These are phyloP conservation scores for Calyptommatus sinebrachiatus DNA, from an alignment of 2,113 vertebrate species.

Conservation along the genomic window DNA sequence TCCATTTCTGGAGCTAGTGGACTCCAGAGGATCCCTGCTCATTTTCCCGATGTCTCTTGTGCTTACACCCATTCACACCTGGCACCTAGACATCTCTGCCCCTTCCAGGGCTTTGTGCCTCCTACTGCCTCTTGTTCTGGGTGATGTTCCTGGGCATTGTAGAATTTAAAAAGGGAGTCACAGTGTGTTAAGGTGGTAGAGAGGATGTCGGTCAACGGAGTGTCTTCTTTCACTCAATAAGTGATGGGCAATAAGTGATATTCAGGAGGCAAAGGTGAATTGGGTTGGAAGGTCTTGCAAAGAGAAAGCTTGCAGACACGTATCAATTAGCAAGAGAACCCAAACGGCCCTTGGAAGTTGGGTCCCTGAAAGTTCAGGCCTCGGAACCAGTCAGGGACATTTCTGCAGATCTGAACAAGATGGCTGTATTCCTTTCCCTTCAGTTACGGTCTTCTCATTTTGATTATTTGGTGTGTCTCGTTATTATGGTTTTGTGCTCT, in stretches of 20 bases:
- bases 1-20: constrained; percentile 29
- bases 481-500: constrained; percentile 19
- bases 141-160: neutral
- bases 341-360: neutral
- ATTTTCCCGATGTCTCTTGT: neutral
- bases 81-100: neutral
- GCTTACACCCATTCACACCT: neutral
- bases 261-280: neutral
- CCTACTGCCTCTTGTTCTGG: neutral
- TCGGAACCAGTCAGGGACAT: neutral
- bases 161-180: neutral
- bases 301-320: neutral
- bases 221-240: neutral
- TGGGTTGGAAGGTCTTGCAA: neutral
- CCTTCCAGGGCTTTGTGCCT: neutral
- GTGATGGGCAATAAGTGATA: too few species aligned
- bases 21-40: neutral
- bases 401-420: neutral
- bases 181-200: neutral
- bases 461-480: constrained; percentile 11
- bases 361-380: neutral
- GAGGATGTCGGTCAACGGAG: neutral
- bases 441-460: neutral
- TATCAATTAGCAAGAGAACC: neutral
- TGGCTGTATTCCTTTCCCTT: neutral